phyloP scores from a whole-genome alignment of 1,140 invertebrate genomes.

The Pantala flavescens region DNA sequence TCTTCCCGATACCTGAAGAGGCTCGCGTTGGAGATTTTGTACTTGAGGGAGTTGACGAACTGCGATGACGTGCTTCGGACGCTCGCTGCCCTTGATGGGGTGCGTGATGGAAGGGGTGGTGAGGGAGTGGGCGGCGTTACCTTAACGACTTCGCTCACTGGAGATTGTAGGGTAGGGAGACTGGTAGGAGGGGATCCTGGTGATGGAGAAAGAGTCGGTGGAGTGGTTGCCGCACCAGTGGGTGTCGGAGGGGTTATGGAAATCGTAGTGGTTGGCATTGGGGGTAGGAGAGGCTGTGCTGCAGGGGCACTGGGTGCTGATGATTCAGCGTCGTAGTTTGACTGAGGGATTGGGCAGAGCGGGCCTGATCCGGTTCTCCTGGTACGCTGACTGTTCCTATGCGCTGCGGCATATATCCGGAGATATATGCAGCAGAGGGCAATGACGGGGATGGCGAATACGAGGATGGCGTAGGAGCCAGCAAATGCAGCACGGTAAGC shows the following conservation, averaged over 20 bases:
- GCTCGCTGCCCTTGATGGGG: neutral
- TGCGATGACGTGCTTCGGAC: slow-evolving; percentile 21
- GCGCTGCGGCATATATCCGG: slow-evolving; percentile 58
- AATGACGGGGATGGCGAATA: slow-evolving; percentile 54
- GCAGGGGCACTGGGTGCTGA: slow-evolving; percentile 14
- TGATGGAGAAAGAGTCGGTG: slow-evolving; percentile 35
- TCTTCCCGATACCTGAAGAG: slow-evolving; percentile 71
- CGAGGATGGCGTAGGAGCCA: slow-evolving; percentile 40
- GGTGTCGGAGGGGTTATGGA: slow-evolving; percentile 39
- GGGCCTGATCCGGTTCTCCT: slow-evolving; percentile 49
- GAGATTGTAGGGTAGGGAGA: slow-evolving; percentile 26
- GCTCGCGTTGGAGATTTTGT: slow-evolving; percentile 70
- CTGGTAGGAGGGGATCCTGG: slow-evolving; percentile 39
- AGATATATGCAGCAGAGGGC: slow-evolving; percentile 59
- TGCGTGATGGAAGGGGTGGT: slow-evolving; percentile 22
- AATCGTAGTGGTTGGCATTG: neutral
- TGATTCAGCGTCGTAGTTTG: slow-evolving; percentile 10
- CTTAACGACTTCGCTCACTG: neutral
- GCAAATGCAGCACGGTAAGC: slow-evolving; percentile 35
- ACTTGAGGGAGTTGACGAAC: slow-evolving; percentile 52
- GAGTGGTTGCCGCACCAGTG: slow-evolving; percentile 31
- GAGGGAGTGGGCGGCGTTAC: slow-evolving; percentile 11
- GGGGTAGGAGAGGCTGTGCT: neutral
- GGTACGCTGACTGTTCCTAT: slow-evolving; percentile 56
- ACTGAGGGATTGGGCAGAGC: slow-evolving; percentile 9